Conservation (phyloP, 2,888 invertebrate species). For the Hydropsyche betteni region DNA sequence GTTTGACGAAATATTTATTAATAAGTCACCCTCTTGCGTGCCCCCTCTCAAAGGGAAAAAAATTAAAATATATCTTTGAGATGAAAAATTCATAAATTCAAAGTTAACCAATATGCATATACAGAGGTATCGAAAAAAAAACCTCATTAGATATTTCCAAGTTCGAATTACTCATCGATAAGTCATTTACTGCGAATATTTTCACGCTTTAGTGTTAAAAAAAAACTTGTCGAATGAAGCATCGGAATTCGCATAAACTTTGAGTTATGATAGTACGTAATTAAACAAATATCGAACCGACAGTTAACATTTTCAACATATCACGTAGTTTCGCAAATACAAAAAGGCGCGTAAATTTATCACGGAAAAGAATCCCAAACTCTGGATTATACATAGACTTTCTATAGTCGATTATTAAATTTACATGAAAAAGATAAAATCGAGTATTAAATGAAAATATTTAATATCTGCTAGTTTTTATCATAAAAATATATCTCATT, state of each 20-base stretch:
- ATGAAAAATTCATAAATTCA: constrained; percentile 19
- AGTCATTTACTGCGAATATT: no score
- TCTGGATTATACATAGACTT: background rate
- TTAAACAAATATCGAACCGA: constrained; percentile 24
- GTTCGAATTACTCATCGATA: no score
- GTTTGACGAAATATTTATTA: constrained; percentile 46
- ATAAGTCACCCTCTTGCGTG: constrained; percentile 33
- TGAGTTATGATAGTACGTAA: background rate
- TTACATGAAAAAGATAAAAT: no score
- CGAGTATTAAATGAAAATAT: no score
- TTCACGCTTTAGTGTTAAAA: no score
- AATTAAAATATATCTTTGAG: background rate
- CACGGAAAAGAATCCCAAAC: constrained; percentile 1
- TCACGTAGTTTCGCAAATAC: background rate
- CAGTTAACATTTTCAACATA: constrained; percentile 14
- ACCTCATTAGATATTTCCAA: no score
- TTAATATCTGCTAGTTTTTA: no score
- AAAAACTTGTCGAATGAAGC: no score
- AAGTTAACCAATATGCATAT: constrained; percentile 1
- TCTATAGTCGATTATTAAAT: no score
- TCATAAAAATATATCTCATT: no score
- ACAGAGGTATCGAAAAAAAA: background rate
- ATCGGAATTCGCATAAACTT: no score
- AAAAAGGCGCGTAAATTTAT: constrained; percentile 11
- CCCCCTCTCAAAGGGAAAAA: background rate